Evolutionary conservation across 2,888 invertebrate genomes (phyloP).

Genomic region (Acleris cristana): DNA sequence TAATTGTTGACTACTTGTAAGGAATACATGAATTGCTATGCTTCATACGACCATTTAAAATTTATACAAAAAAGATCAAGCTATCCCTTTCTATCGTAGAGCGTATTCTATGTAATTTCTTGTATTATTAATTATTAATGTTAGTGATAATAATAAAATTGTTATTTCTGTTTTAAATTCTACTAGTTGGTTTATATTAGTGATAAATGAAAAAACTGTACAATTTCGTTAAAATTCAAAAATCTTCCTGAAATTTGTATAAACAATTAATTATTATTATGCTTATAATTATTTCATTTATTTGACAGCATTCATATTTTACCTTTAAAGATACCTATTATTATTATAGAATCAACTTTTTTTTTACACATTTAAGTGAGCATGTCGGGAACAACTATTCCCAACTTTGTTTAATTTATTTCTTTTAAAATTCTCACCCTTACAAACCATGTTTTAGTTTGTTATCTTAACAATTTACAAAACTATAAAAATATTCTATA

Average conservation of each 20-base stretch:
- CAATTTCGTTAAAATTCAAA: background rate
- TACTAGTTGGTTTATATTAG: background rate
- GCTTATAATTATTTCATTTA: too few species aligned
- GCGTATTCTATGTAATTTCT: constrained; percentile 43
- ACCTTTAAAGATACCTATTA: too few species aligned
- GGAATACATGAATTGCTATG: constrained; percentile 63
- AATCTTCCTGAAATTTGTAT: background rate
- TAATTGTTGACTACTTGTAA: constrained; percentile 82
- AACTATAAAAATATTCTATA: background rate
- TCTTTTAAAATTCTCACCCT: too few species aligned
- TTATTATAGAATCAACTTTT: too few species aligned
- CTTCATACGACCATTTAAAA: constrained; percentile 17
- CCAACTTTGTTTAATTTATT: too few species aligned
- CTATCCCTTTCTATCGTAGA: constrained; percentile 48
- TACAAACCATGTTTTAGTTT: background rate
- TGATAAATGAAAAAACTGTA: background rate
- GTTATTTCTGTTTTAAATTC: constrained; percentile 20
- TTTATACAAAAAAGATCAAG: constrained; percentile 47
- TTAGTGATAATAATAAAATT: constrained; percentile 59
- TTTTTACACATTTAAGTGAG: too few species aligned
- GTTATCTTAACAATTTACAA: background rate
- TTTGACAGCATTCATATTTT: too few species aligned
- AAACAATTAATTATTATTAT: background rate
- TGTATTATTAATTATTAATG: constrained; percentile 49
- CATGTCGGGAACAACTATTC: too few species aligned